These are phyloP conservation scores for Rhyacophila evoluta DNA, from an alignment of 2,888 invertebrate genomes.

Conservation along the genomic window DNA sequence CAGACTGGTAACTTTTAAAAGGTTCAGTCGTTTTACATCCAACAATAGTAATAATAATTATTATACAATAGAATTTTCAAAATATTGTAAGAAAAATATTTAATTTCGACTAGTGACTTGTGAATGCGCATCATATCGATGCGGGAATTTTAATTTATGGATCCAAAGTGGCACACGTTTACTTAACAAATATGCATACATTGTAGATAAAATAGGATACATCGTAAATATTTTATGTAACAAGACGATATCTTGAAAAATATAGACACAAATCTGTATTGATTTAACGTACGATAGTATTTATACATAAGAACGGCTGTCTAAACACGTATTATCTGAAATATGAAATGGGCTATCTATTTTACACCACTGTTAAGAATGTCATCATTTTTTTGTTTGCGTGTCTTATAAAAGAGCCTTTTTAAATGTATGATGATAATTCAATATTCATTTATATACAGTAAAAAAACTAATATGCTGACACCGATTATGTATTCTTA, in stretches of 20 bases:
- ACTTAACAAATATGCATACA: neutral
- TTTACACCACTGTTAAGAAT: neutral
- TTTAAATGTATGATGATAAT: neutral
- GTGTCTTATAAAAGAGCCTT: neutral
- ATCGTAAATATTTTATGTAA: slow-evolving; percentile 5
- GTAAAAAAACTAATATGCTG: neutral
- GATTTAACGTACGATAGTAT: neutral
- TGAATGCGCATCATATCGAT: neutral
- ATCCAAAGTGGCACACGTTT: neutral
- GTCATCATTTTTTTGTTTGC: neutral
- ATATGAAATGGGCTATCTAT: slow-evolving; percentile 1
- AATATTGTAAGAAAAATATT: neutral
- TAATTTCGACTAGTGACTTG: neutral
- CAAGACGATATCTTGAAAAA: slow-evolving; percentile 11
- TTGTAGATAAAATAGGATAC: slow-evolving; percentile 31
- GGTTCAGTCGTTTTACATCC: neutral
- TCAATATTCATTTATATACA: neutral
- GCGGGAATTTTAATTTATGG: neutral
- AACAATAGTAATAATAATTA: neutral
- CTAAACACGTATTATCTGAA: slow-evolving; percentile 15
- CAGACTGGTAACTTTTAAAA: neutral
- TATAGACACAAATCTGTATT: slow-evolving; percentile 10
- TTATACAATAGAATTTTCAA: neutral
- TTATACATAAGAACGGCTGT: slow-evolving; percentile 1
- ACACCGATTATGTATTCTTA: neutral